phyloP scores from a whole-genome alignment of 2,113 vertebrate genomes.

The Tupaia chinensis region DNA sequence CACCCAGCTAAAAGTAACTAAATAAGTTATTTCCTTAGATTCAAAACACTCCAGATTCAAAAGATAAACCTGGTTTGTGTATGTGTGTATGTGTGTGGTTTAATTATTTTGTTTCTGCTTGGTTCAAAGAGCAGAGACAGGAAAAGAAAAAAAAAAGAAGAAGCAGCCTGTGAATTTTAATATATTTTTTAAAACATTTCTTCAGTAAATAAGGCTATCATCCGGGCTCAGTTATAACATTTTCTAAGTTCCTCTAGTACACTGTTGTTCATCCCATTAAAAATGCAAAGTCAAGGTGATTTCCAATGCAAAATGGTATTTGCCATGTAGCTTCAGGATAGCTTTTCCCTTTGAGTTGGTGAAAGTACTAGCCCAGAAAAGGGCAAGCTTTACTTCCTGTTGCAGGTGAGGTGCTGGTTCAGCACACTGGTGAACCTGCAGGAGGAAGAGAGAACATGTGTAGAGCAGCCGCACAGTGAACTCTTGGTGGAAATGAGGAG shows the following conservation, averaged over 20 bases:
- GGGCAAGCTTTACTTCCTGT: not conserved
- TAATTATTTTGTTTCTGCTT: not conserved
- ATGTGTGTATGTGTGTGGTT: not conserved
- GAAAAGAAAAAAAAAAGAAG: not conserved
- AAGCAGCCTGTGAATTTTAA: conserved; percentile 7
- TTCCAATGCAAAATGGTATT: not conserved
- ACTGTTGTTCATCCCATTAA: not conserved
- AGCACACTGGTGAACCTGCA: not conserved
- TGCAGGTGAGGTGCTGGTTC: not conserved
- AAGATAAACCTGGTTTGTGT: not conserved
- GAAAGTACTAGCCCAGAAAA: conserved; percentile 16
- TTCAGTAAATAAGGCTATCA: not conserved
- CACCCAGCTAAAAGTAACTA: not conserved
- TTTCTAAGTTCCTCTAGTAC: conserved; percentile 10
- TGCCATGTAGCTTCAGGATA: not conserved
- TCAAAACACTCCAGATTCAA: conserved; percentile 34
- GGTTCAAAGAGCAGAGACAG: not conserved
- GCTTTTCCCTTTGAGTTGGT: not conserved
- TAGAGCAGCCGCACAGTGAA: not conserved
- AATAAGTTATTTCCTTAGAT: not conserved
- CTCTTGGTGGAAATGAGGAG: not conserved
- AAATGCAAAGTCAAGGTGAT: conserved; percentile 37
- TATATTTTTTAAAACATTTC: not conserved
- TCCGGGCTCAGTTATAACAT: not conserved
- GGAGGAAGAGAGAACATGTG: not conserved